Evolutionary conservation across 2,888 invertebrate genomes (phyloP).

Genomic region (Yponomeuta malinellus): DNA sequence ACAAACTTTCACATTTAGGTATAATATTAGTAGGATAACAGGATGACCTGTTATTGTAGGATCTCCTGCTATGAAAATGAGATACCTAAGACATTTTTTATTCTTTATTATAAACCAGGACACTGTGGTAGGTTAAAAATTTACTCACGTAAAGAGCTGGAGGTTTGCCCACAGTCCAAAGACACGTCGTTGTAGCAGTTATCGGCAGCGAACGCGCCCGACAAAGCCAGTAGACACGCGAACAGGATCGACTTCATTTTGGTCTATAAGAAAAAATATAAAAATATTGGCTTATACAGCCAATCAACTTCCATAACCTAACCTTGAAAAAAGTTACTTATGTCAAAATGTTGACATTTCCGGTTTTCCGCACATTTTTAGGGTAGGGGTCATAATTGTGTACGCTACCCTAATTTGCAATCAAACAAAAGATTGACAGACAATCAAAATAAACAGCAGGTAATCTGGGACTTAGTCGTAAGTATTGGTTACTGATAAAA

Average conservation of each 20-base stretch:
- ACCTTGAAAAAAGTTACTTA: not conserved
- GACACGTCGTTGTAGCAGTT: conserved; percentile 79
- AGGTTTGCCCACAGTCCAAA: conserved; percentile 70
- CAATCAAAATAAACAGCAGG: not conserved
- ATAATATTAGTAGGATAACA: too few species aligned
- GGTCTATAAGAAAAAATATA: conserved; percentile 14
- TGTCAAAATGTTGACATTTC: not conserved
- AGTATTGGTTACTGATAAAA: not conserved
- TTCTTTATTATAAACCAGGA: too few species aligned
- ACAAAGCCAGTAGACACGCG: conserved; percentile 67
- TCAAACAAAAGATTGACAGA: not conserved
- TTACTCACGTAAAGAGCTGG: conserved; percentile 52
- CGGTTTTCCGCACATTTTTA: not conserved
- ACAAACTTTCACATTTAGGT: too few species aligned
- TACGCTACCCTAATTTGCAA: not conserved
- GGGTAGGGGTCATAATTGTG: not conserved
- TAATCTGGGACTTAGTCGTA: not conserved
- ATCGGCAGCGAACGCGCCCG: conserved; percentile 69
- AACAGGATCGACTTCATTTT: conserved; percentile 78
- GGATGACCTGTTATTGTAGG: too few species aligned
- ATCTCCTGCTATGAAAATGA: too few species aligned
- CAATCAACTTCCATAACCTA: not conserved
- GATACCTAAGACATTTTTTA: too few species aligned
- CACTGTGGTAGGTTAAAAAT: not conserved
- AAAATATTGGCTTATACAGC: conserved; percentile 9